A percentile compares a stretch with the other conserved stretches of the same genome.
Evolutionary conservation across 1,140 invertebrate genomes (phyloP).

Genomic region (Druon quercuslanigerum): DNA sequence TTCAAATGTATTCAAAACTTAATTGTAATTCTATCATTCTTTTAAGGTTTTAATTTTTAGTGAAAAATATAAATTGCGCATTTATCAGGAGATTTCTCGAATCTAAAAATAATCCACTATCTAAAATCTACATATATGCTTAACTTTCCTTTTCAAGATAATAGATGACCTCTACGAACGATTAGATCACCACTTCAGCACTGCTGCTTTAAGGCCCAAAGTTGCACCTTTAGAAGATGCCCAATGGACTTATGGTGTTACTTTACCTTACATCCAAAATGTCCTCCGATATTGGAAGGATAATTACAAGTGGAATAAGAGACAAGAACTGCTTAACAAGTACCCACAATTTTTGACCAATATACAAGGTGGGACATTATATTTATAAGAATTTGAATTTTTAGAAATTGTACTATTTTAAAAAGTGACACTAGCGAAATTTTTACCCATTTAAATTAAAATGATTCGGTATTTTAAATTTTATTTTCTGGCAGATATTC

Average conservation of each 20-base stretch:
- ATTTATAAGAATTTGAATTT: slow-evolving; percentile 54
- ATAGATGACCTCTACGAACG: slow-evolving; percentile 70
- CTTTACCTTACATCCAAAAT: slow-evolving; percentile 78
- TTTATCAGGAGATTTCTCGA: neutral
- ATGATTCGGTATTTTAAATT: no score
- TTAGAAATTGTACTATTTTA: no score
- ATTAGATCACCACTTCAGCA: slow-evolving; percentile 46
- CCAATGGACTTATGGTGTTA: slow-evolving; percentile 83
- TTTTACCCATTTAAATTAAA: no score
- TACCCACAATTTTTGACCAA: slow-evolving; percentile 84
- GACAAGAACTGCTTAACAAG: slow-evolving; percentile 82
- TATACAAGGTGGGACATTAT: slow-evolving; percentile 75
- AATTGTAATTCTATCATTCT: no score
- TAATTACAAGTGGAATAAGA: slow-evolving; percentile 83
- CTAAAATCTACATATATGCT: neutral
- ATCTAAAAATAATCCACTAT: neutral
- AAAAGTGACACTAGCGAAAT: no score
- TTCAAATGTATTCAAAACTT: no score
- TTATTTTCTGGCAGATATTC: no score
- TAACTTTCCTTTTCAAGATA: slow-evolving; percentile 54
- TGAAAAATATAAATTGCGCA: neutral
- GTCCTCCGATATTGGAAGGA: slow-evolving; percentile 83
- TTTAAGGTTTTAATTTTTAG: neutral
- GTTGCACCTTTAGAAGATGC: slow-evolving; percentile 76
- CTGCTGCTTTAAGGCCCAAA: slow-evolving; percentile 52